Conservation (phyloP, 2,113 vertebrate species). For the Quiscalus mexicanus region DNA sequence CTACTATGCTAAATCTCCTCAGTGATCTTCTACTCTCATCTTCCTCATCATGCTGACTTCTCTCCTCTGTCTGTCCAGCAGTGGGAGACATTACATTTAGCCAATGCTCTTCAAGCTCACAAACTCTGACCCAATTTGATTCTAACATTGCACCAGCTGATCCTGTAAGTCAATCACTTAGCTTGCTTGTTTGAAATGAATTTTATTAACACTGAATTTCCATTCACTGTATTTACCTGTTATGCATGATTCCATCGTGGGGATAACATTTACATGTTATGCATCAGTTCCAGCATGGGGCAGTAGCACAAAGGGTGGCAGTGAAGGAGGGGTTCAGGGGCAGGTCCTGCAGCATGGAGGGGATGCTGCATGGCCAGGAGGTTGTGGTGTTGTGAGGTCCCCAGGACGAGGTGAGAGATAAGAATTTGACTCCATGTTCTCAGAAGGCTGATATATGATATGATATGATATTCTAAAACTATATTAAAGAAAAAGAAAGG, state of each 20-base stretch:
- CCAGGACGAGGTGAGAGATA: too few species aligned
- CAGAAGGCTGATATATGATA: too few species aligned
- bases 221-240: slow-evolving; percentile 75
- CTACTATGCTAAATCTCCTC: slow-evolving; percentile 75
- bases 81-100: slow-evolving; percentile 99
- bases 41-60: slow-evolving; percentile 83
- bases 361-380: too few species aligned
- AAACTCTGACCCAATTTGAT: slow-evolving; percentile 99
- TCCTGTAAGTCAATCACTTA: slow-evolving; percentile 99
- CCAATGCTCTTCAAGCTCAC: slow-evolving; percentile 99
- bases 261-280: background rate
- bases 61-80: slow-evolving; percentile 99
- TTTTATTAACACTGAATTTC: slow-evolving; percentile 92
- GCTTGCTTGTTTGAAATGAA: slow-evolving; percentile 97
- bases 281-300: background rate
- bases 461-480: too few species aligned
- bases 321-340: too few species aligned
- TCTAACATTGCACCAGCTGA: slow-evolving; percentile 99
- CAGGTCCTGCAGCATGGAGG: too few species aligned
- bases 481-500: too few species aligned
- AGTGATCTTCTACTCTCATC: slow-evolving; percentile 73
- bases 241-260: slow-evolving; percentile 72
- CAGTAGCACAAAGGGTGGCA: too few species aligned
- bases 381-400: too few species aligned
- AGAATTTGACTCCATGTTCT: too few species aligned